Evolutionary conservation across 2,888 invertebrate species (phyloP).

Genomic region (Leptinotarsa juncta): DNA sequence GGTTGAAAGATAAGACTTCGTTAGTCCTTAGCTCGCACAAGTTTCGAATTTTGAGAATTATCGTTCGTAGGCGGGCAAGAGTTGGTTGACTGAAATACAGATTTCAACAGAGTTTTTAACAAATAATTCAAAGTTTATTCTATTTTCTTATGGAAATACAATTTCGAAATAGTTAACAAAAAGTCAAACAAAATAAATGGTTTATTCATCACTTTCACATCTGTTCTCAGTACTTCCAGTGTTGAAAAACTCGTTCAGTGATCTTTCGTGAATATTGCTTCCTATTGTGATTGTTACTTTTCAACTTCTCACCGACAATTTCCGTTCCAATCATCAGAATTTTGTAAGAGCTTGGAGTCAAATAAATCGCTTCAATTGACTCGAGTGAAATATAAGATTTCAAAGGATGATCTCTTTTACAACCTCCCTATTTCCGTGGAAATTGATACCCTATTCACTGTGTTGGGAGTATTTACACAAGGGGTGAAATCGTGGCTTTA

Average conservation of each 20-base stretch:
- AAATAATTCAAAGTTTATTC: too few species aligned
- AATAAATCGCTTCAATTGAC: slow-evolving; percentile 4
- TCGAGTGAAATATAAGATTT: not conserved
- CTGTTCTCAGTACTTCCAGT: too few species aligned
- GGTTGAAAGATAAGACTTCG: too few species aligned
- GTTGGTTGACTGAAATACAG: too few species aligned
- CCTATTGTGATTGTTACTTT: not conserved
- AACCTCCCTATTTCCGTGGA: not conserved
- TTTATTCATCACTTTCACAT: too few species aligned
- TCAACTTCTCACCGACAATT: not conserved
- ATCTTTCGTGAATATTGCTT: not conserved
- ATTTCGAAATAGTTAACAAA: too few species aligned
- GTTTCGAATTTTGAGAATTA: too few species aligned
- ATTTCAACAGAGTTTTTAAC: too few species aligned
- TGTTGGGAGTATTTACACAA: not conserved
- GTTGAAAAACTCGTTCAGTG: not conserved
- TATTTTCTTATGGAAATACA: too few species aligned
- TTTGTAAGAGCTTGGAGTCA: not conserved
- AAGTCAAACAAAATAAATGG: too few species aligned
- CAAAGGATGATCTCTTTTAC: not conserved
- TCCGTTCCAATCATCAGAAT: slow-evolving; percentile 5
- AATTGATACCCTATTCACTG: slow-evolving; percentile 15
- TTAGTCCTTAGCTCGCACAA: too few species aligned
- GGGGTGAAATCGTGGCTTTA: not conserved
- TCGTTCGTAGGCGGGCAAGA: too few species aligned